A percentile compares a stretch with the other conserved stretches of the same genome.
phyloP scores from a whole-genome alignment of 1,140 invertebrate genomes.

The Zaprionus taronus region DNA sequence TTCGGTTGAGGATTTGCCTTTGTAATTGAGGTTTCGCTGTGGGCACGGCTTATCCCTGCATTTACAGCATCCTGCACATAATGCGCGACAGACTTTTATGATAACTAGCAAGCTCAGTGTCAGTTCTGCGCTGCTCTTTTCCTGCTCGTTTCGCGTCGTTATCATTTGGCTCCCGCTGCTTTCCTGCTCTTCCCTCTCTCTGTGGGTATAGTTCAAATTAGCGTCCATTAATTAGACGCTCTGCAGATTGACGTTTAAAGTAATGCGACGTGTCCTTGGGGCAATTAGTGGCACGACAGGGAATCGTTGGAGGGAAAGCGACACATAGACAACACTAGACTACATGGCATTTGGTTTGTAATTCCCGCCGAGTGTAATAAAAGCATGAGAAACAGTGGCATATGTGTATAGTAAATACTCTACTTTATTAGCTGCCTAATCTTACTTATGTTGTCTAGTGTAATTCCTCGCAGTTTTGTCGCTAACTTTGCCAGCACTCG shows the following conservation, averaged over 20 bases:
- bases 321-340: neutral
- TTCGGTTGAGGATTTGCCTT: slow-evolving; percentile 26
- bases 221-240: slow-evolving; percentile 73
- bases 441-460: slow-evolving; percentile 3
- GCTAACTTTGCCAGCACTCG: slow-evolving; percentile 46
- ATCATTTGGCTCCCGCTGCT: no score
- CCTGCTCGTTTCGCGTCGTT: slow-evolving; percentile 17
- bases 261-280: slow-evolving; percentile 47
- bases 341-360: neutral
- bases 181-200: neutral
- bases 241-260: slow-evolving; percentile 73
- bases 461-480: slow-evolving; percentile 65
- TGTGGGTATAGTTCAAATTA: slow-evolving; percentile 63
- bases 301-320: neutral
- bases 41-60: slow-evolving; percentile 36
- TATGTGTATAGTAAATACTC: neutral
- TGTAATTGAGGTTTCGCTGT: slow-evolving; percentile 42
- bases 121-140: neutral
- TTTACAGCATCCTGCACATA: slow-evolving; percentile 47
- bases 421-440: neutral
- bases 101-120: slow-evolving; percentile 31
- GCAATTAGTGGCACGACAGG: slow-evolving; percentile 33
- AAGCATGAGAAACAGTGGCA: neutral
- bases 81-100: slow-evolving; percentile 63
- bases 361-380: neutral